phyloP scores from a whole-genome alignment of 2,797 vertebrate genomes.

The Mallotus villosus region DNA sequence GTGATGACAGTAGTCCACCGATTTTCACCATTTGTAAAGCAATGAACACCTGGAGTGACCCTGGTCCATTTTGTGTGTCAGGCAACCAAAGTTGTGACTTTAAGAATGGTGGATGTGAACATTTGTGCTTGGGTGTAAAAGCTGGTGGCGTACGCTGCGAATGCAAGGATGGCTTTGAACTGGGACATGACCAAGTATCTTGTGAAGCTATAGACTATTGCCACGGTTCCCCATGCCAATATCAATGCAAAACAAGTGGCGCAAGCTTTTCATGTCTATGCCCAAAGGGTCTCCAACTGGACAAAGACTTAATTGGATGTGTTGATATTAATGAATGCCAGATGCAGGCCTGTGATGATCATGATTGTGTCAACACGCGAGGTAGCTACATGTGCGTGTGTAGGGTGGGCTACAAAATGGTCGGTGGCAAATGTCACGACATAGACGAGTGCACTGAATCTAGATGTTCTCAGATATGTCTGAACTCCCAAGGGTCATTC shows the following conservation, averaged over 20 bases:
- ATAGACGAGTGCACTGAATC: constrained; percentile 62
- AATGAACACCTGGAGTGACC: constrained; percentile 40
- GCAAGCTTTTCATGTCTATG: constrained; percentile 61
- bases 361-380: constrained; percentile 55
- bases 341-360: constrained; percentile 43
- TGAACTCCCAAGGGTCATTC: constrained; percentile 66
- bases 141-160: constrained; percentile 42
- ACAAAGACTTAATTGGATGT: constrained; percentile 58
- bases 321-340: constrained; percentile 69
- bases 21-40: constrained; percentile 19
- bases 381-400: constrained; percentile 70
- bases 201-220: constrained; percentile 61
- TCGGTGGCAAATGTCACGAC: constrained; percentile 56
- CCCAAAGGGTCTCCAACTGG: constrained; percentile 58
- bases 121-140: constrained; percentile 49
- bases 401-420: constrained; percentile 50
- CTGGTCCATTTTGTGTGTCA: constrained; percentile 61
- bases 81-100: constrained; percentile 42
- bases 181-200: constrained; percentile 54
- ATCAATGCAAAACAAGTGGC: constrained; percentile 46
- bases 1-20: neutral
- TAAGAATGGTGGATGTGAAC: constrained; percentile 68
- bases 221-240: constrained; percentile 48
- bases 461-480: constrained; percentile 63
- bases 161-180: constrained; percentile 62